A percentile compares a stretch with the other conserved stretches of the same genome.
Conservation (phyloP, 2,888 invertebrate genomes). For the Blera fallax region DNA sequence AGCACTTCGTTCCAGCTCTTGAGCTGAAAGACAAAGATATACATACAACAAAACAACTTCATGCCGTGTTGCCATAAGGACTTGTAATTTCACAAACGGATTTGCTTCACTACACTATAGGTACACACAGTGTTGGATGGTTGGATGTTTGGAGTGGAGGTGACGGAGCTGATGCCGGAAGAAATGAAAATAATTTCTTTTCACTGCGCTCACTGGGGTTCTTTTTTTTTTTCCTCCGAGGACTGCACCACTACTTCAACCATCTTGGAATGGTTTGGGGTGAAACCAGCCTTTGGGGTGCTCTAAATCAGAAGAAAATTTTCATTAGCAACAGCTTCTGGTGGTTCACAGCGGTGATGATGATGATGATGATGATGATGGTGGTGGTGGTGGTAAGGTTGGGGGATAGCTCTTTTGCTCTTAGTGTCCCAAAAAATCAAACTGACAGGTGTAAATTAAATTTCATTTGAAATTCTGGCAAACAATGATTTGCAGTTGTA, state of each 20-base stretch:
- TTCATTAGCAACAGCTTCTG: conserved; percentile 46
- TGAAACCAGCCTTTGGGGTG: neutral
- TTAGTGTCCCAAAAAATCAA: neutral
- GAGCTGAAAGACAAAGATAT: conserved; percentile 13
- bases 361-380: neutral
- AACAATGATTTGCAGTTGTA: neutral
- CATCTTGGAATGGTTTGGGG: neutral
- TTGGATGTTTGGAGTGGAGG: neutral
- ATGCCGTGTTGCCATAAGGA: conserved; percentile 18
- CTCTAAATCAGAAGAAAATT: conserved; percentile 49
- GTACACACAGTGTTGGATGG: neutral
- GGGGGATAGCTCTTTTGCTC: neutral
- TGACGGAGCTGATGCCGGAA: conserved; percentile 18
- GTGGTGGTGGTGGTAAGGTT: neutral
- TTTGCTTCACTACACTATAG: neutral
- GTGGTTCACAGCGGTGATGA: conserved; percentile 10
- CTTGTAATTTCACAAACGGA: conserved; percentile 56
- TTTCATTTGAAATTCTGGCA: neutral
- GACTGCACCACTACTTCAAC: conserved; percentile 18
- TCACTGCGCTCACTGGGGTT: neutral
- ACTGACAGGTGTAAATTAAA: neutral
- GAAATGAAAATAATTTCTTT: conserved; percentile 45
- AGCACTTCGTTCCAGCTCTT: conserved; percentile 2
- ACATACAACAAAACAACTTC: neutral
- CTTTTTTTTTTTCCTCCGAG: neutral